Evolutionary conservation across 2,113 vertebrate species (phyloP), one percentile per base, ranked within the genome.

Genomic region (Hucho hucho): DNA sequence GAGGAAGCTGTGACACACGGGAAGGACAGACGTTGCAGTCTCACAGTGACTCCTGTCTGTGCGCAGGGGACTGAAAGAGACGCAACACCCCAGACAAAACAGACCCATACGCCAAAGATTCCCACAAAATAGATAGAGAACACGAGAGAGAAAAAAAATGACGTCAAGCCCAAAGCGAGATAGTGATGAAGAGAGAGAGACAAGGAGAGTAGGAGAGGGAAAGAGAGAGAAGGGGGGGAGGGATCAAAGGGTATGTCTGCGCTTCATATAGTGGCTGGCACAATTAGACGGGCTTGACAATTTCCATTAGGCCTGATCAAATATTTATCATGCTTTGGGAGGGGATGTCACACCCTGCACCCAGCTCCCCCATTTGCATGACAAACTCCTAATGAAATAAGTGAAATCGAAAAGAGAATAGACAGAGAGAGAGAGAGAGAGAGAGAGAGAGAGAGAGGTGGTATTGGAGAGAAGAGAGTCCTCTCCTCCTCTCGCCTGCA

Each of bases 281-380:
- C 97, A 98, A 98, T 99, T 98, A 99, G 96, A 92, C 90, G 92
- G 89, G 94, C 94, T 95, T 96, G 97, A 98, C 95, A 97, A 99
- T 97, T 99, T 96, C 96, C 98, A 99, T 99, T 98, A 99, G 90
- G 91, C 93, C 95, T 98, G 94, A 98, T 99, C 95, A 99, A 99
- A 99, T 99, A 99, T 99, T 99, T 99, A 99, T 98, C 89, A 93
- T 95, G 93, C 94, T 94, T 95, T 87, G 83, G 91, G 94, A 95
- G 96, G 95, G 94, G 95, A 95, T 95, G 95, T 97, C 95, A 93
- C 93, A 95, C 94, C 4, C 14, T 13, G 84, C 77, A 84, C 93
- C 91, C 90, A 63, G 86, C 77, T 85, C 92, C 95, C 89, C 93
- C 95, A 96, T 98, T 97, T 97, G 94, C 94, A 95, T 97, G 94